A percentile compares a stretch with the other conserved stretches of the same genome.
phyloP scores from a whole-genome alignment of 2,797 vertebrate species.

The Urosaurus nigricauda region DNA sequence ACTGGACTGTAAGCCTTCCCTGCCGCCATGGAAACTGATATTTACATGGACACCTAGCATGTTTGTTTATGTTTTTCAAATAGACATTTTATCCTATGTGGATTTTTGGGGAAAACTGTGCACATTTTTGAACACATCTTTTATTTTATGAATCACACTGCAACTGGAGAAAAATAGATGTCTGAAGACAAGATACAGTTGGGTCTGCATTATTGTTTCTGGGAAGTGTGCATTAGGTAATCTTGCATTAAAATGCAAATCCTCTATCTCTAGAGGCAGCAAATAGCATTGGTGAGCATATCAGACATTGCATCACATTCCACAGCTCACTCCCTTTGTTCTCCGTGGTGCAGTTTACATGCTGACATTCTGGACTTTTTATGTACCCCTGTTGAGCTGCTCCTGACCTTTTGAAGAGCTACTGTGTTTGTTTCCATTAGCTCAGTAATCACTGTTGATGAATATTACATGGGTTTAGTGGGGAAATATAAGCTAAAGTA shows the following conservation, averaged over 20 bases:
- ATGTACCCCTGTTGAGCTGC: slow-evolving; percentile 9
- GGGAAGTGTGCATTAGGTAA: background rate
- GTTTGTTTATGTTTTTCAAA: too few relatives aligned
- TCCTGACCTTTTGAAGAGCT: slow-evolving; percentile 34
- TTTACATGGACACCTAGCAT: too few relatives aligned
- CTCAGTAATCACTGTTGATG: slow-evolving; percentile 31
- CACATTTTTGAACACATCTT: background rate
- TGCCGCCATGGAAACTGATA: too few relatives aligned
- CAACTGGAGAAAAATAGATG: background rate
- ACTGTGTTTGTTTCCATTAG: slow-evolving; percentile 23
- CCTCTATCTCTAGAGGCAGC: background rate
- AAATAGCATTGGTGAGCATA: too few relatives aligned
- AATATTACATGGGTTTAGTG: slow-evolving; percentile 36
- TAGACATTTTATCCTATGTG: background rate
- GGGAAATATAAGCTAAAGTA: background rate
- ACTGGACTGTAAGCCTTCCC: too few relatives aligned
- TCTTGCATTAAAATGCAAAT: background rate
- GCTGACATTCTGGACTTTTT: background rate
- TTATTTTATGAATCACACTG: background rate
- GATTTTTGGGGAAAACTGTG: too few relatives aligned
- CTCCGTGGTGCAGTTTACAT: background rate
- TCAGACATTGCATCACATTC: background rate
- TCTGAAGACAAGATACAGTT: background rate
- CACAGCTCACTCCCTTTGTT: background rate
- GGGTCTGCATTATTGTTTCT: background rate